Percentiles rank a stretch among this genome's conserved stretches.
phyloP scores from a whole-genome alignment of 2,113 vertebrate species.

The Salvelinus namaycush region DNA sequence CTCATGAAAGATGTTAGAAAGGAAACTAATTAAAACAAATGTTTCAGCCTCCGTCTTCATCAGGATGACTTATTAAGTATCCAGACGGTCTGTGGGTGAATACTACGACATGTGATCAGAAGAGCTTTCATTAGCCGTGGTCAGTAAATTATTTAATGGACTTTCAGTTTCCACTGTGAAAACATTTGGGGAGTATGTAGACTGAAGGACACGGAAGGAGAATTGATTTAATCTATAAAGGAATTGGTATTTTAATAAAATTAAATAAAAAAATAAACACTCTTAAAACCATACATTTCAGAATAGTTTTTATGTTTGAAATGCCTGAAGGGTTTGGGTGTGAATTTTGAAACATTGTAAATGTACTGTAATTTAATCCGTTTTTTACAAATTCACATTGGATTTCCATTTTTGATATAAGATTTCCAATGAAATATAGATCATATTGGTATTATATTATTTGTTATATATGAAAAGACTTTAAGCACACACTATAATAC shows the following conservation, averaged over 20 bases:
- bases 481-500: no score
- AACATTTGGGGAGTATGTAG: constrained; percentile 29
- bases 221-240: neutral
- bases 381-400: neutral
- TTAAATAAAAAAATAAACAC: neutral
- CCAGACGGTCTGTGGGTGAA: neutral
- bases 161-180: constrained; percentile 31
- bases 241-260: neutral
- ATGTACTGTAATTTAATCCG: neutral
- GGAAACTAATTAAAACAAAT: constrained; percentile 68
- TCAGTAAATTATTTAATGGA: constrained; percentile 49
- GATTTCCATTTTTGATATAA: no score
- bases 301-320: neutral
- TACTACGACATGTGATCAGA: neutral
- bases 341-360: neutral
- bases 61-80: constrained; percentile 61
- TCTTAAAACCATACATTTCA: neutral
- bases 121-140: constrained; percentile 44
- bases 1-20: constrained; percentile 53
- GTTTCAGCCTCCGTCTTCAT: constrained; percentile 49
- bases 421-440: no score
- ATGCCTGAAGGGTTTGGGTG: neutral
- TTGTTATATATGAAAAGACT: no score
- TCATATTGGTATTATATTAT: no score
- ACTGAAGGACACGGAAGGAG: constrained; percentile 7